Percentiles rank a stretch among this genome's conserved stretches.
Conservation (phyloP, 2,888 invertebrate genomes). For the Drosophila gaucha region DNA sequence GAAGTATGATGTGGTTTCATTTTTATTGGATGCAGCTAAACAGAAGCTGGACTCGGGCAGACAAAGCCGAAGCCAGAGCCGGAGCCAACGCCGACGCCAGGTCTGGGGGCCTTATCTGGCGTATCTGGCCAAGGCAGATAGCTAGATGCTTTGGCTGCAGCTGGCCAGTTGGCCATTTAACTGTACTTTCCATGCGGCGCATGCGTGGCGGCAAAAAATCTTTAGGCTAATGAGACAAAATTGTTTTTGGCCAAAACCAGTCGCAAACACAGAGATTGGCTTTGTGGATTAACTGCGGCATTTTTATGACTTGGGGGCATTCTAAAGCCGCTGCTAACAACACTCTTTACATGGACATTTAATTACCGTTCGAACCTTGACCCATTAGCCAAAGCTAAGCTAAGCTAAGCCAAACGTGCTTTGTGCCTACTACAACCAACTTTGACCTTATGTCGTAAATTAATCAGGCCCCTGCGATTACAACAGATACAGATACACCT, state of each 20-base stretch:
- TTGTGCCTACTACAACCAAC: slow-evolving; percentile 44
- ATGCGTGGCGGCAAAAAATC: slow-evolving; percentile 50
- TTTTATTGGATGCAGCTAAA: slow-evolving; percentile 43
- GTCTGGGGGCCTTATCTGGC: slow-evolving; percentile 36
- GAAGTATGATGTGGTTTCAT: slow-evolving; percentile 32
- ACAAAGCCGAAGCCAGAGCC: too few relatives aligned
- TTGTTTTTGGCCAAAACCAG: slow-evolving; percentile 36
- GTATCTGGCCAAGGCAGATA: slow-evolving; percentile 30
- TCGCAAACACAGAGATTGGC: slow-evolving; percentile 8
- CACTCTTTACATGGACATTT: slow-evolving; percentile 18
- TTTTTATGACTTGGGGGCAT: slow-evolving; percentile 20
- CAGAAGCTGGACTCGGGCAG: slow-evolving; percentile 43
- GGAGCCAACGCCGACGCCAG: slow-evolving; percentile 21
- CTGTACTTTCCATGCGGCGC: slow-evolving; percentile 63
- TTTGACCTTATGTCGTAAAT: slow-evolving; percentile 69
- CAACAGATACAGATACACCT: slow-evolving; percentile 35
- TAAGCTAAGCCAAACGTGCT: slow-evolving; percentile 38
- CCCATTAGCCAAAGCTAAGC: slow-evolving; percentile 65
- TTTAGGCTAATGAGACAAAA: slow-evolving; percentile 52
- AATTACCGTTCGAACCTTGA: slow-evolving; percentile 60
- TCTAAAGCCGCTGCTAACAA: slow-evolving; percentile 20
- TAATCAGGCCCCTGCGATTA: slow-evolving; percentile 65
- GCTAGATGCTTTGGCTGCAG: slow-evolving; percentile 14
- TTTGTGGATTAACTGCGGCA: slow-evolving; percentile 32
- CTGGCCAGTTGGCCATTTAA: slow-evolving; percentile 46